Base-by-base conservation (phyloP, 2,113 vertebrate species). In the Condylura cristata region DNA sequence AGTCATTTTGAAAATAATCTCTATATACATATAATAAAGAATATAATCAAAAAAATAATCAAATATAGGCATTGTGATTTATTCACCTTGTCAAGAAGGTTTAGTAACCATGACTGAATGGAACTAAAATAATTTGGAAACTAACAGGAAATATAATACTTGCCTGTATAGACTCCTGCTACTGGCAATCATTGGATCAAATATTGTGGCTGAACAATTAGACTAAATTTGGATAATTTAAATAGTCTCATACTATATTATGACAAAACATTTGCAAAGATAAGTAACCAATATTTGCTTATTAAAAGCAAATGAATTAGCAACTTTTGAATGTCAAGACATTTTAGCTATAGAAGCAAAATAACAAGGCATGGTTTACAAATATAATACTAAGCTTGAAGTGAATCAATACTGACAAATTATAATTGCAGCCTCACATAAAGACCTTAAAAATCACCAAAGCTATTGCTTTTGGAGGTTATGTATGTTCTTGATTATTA, bases 1-100 rank as follows among this genome's bases (percentile, higher is more conserved):
- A 85, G 32, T 22, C 18, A 63, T 76, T 95, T 86, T 58, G 72
- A 39, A 60, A 87, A 90, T 63, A 60, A 13, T 72, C 14, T 16
- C 24, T 56, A 90, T 28, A 51, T 17, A 74, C 37, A 78, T 0
- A 39, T 5, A 76, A 80, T 75, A 37, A 61, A 60, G 41, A 80
- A 81, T 17, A 17, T 63, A 63, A 83, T 83, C 9, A 91, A 90
- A 72, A 91, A 90, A 72, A 92, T 86, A 79, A 94, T 72, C 41
- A 88, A 48, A 48, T 89, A 44, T 51, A 60, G 3, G 2, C 84
- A 26, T 32, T 84, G 0, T 70, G 85, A 66, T 85, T 93, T 85
- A 61, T 44, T 26, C 26, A 94, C 17, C 3, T 78, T 82, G 30
- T 56, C 75, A 90, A 78, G 13, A 84, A 90, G 84, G 28, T 51